Conservation (phyloP, 2,113 vertebrate genomes). For the Python bivittatus region DNA sequence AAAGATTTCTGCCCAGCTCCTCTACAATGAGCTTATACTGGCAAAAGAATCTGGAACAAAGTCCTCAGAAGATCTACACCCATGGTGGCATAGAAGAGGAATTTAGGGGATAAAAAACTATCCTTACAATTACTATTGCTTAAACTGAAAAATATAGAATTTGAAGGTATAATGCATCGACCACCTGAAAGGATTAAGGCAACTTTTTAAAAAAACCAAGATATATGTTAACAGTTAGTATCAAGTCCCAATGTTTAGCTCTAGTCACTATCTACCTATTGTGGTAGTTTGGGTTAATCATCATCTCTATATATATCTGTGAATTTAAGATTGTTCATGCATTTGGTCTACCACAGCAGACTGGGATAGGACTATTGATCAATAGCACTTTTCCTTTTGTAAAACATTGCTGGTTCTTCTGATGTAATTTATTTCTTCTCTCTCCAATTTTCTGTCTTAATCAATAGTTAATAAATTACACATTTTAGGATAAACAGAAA, state of each 20-base stretch:
- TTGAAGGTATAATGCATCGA: background rate
- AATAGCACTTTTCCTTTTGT: background rate
- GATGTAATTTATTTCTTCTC: background rate
- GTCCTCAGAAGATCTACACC: background rate
- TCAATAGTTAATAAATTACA: background rate
- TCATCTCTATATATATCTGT: background rate
- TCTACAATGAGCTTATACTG: background rate
- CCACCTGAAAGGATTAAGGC: background rate
- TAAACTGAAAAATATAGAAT: background rate
- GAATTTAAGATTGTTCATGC: background rate
- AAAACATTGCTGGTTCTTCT: background rate
- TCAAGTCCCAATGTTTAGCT: background rate
- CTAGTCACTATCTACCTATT: background rate
- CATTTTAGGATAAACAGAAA: background rate
- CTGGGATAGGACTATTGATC: background rate
- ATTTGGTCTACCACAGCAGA: background rate
- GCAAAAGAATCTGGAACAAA: background rate
- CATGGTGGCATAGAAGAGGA: background rate
- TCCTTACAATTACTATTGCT: background rate
- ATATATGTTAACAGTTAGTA: background rate
- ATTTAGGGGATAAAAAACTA: background rate
- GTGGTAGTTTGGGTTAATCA: background rate
- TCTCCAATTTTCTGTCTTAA: background rate
- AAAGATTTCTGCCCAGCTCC: background rate
- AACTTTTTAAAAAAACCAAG: background rate